Conservation (phyloP, 2,888 invertebrate species). For the Helicoverpa assulta region DNA sequence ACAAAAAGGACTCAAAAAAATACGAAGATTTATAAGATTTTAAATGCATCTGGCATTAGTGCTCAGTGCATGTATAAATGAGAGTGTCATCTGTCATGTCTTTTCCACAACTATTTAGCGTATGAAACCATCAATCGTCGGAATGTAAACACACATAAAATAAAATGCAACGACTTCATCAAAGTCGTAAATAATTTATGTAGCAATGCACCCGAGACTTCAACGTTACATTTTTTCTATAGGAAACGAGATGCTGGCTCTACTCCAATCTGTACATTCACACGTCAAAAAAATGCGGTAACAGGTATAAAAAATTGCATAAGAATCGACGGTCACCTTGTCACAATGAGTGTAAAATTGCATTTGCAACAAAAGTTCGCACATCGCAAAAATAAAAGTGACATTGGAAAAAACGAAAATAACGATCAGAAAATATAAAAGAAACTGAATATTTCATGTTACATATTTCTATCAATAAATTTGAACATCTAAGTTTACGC, state of each 20-base stretch:
- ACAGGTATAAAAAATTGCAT: slow-evolving; percentile 31
- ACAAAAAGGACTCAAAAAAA: slow-evolving; percentile 20
- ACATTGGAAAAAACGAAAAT: slow-evolving; percentile 29
- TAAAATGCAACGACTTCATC: slow-evolving; percentile 11
- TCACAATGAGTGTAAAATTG: slow-evolving; percentile 26
- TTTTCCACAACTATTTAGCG: slow-evolving; percentile 25
- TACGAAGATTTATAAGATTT: slow-evolving; percentile 34
- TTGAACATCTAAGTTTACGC: slow-evolving; percentile 11
- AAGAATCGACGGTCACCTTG: slow-evolving; percentile 32
- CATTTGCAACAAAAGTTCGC: slow-evolving; percentile 35
- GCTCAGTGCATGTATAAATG: slow-evolving; percentile 16
- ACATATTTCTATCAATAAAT: slow-evolving; percentile 19
- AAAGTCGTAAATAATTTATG: slow-evolving; percentile 24
- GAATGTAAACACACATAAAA: slow-evolving; percentile 20
- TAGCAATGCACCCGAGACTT: slow-evolving; percentile 8
- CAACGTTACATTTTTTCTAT: slow-evolving; percentile 13
- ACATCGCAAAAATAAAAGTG: slow-evolving; percentile 27
- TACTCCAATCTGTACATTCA: slow-evolving; percentile 39
- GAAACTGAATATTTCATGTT: slow-evolving; percentile 3
- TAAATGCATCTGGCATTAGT: slow-evolving; percentile 6
- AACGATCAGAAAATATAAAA: slow-evolving; percentile 10
- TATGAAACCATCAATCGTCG: slow-evolving; percentile 9
- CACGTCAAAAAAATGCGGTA: slow-evolving; percentile 34
- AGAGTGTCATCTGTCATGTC: slow-evolving; percentile 25
- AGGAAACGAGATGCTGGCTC: slow-evolving; percentile 36